Evolutionary conservation across 2,888 invertebrate genomes (phyloP).

Genomic region (Dryococelus australis): DNA sequence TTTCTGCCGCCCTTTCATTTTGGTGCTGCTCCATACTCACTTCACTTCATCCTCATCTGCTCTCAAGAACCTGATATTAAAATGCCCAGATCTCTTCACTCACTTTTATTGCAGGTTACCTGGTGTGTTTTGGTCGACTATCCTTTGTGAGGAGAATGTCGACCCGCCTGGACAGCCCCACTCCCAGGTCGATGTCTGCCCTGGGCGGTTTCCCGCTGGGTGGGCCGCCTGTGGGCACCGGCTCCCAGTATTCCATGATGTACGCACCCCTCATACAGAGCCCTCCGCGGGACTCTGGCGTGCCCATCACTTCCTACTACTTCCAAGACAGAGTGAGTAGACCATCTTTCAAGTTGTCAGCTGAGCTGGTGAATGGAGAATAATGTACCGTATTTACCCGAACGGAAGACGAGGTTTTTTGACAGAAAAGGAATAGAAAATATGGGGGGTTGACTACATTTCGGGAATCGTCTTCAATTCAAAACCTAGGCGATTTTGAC

Average conservation of each 20-base stretch:
- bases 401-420: no score
- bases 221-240: slow-evolving; percentile 28
- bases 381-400: no score
- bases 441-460: no score
- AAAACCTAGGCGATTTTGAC: no score
- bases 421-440: no score
- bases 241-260: slow-evolving; percentile 49
- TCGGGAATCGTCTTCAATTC: no score
- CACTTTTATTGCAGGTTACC: slow-evolving; percentile 60
- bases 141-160: slow-evolving; percentile 73
- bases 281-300: slow-evolving; percentile 54
- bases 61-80: no score
- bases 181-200: slow-evolving; percentile 81
- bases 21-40: no score
- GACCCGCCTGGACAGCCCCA: slow-evolving; percentile 75
- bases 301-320: slow-evolving; percentile 79
- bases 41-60: no score
- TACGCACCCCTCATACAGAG: slow-evolving; percentile 53
- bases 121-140: slow-evolving; percentile 87
- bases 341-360: slow-evolving; percentile 24
- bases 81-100: no score
- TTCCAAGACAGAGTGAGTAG: slow-evolving; percentile 76
- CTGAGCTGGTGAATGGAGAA: neutral
- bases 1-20: no score
- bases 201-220: slow-evolving; percentile 59